These are phyloP conservation scores for Gryllus bimaculatus DNA, from an alignment of 1,140 invertebrate genomes.

Conservation along the genomic window DNA sequence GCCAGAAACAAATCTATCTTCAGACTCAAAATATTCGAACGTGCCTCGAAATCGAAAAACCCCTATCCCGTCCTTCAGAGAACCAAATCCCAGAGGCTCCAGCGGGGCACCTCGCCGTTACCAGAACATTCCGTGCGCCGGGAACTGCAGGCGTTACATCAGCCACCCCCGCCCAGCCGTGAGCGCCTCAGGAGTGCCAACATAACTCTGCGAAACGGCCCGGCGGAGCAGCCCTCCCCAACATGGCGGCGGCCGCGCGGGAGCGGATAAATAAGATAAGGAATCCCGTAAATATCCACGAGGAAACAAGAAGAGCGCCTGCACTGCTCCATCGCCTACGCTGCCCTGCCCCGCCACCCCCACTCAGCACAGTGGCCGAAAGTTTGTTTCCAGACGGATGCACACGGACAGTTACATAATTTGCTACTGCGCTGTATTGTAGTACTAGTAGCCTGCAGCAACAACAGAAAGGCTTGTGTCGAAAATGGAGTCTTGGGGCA, in stretches of 20 bases:
- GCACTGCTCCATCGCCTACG: background rate
- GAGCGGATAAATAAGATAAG: conserved; percentile 4
- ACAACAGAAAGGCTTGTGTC: no score
- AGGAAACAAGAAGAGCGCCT: background rate
- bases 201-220: background rate
- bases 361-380: no score
- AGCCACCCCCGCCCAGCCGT: background rate
- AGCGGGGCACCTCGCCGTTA: background rate
- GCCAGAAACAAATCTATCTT: no score
- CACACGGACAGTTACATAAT: no score
- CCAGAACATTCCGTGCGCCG: background rate
- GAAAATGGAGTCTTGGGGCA: no score
- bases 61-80: background rate
- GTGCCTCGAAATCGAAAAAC: background rate
- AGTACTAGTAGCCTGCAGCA: no score
- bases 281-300: conserved; percentile 3
- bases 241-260: background rate
- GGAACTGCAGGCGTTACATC: background rate
- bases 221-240: background rate
- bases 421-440: no score
- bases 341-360: background rate
- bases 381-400: no score
- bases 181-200: conserved; percentile 2
- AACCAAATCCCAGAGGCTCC: background rate
- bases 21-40: no score